Base-by-base conservation (phyloP, 2,797 vertebrate genomes). In the Manis javanica region DNA sequence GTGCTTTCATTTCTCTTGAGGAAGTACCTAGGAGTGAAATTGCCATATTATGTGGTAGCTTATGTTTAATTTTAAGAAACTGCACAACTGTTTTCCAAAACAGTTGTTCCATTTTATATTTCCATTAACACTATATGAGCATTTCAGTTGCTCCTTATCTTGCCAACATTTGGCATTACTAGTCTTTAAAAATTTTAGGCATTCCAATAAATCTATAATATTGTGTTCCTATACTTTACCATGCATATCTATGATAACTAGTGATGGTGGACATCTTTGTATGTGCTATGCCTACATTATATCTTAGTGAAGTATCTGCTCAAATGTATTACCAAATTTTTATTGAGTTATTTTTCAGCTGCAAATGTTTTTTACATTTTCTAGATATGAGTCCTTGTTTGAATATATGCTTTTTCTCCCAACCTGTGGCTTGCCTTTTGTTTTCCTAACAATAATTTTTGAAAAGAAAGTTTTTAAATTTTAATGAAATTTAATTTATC, bases 401-500 rank as follows among this genome's bases (percentile, higher is more conserved):
- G 19, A 71, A 63, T 66, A 64, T 5, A 69, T 29, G 23, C 31
- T 79, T 49, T 79, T 72, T 49, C 55, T 42, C 29, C 31, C 55
- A 46, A 19, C 34, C 18, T 46, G 31, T 59, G 6, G 31, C 37
- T 37, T 72, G 19, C 1, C 4, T 78, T 85, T 39, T 57, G 39
- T 63, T 86, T 86, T 59, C 39, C 57, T 59, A 83, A 24, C 14
- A 84, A 69, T 31, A 24, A 64, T 14, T 55, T 95, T 86, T 79
- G 46, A 64, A 77, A 29, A 79, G 5, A 64, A 83, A 11, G 12
- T 5, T 83, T 68, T 39, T 59, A 53, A 23, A 31, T 34, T 75
- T 87, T 87, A n/a, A 75, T 92, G 18, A 92, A 75, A 90, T 57
- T 12, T 77, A 74, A 69, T 81, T 53, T 57, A 46, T 81, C 23